Percentiles rank a stretch among this genome's conserved stretches.
Conservation (phyloP, 2,797 vertebrate genomes). For the Tachyglossus aculeatus region DNA sequence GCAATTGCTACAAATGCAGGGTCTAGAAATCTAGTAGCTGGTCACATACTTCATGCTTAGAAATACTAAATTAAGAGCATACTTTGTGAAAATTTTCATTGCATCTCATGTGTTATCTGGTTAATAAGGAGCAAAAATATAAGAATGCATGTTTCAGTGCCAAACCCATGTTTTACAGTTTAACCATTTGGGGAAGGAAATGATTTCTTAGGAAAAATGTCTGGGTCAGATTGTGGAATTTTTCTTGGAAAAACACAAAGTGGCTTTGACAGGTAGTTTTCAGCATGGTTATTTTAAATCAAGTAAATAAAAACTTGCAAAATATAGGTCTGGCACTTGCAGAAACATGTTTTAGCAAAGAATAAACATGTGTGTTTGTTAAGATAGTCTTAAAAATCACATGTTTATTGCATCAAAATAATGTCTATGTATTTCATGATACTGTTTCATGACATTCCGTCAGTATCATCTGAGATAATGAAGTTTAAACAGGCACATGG, state of each 20-base stretch:
- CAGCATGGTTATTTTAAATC: constrained; percentile 60
- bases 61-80: constrained; percentile 68
- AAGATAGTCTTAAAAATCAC: constrained; percentile 96
- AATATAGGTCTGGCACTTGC: constrained; percentile 99
- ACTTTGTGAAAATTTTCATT: constrained; percentile 83
- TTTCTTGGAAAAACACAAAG: constrained; percentile 38
- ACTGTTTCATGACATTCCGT: constrained; percentile 98
- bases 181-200: constrained; percentile 52
- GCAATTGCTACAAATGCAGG: constrained; percentile 84
- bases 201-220: constrained; percentile 36
- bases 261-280: constrained; percentile 38
- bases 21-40: constrained; percentile 75
- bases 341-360: constrained; percentile 99
- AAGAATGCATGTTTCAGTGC: constrained; percentile 99
- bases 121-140: constrained; percentile 99
- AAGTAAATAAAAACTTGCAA: constrained; percentile 83
- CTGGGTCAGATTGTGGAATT: constrained; percentile 46
- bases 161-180: constrained; percentile 96
- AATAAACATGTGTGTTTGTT: constrained; percentile 99
- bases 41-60: constrained; percentile 71
- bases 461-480: constrained; percentile 99
- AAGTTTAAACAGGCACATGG: constrained; percentile 99
- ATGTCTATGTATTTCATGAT: constrained; percentile 99
- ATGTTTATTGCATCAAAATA: constrained; percentile 99
- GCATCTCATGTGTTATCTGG: constrained; percentile 99